These are phyloP conservation scores for Tribolium castaneum DNA, from an alignment of 1,140 invertebrate genomes.

Conservation along the genomic window DNA sequence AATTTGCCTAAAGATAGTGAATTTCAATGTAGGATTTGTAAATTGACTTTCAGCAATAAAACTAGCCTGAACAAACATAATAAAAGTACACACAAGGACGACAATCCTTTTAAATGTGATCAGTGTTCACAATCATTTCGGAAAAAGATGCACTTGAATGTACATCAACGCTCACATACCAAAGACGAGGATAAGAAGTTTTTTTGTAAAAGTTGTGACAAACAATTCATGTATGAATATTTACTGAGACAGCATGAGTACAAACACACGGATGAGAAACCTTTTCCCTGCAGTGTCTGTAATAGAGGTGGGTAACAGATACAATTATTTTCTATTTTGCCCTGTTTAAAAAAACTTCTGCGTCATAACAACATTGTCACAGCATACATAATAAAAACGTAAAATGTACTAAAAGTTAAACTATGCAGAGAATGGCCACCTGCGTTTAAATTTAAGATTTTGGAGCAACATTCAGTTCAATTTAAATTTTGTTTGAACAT, in stretches of 20 bases:
- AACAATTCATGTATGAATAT: slow-evolving; percentile 60
- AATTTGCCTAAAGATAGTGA: neutral
- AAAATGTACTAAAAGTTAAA: no score
- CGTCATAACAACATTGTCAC: no score
- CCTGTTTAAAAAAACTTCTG: no score
- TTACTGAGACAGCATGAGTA: slow-evolving; percentile 56
- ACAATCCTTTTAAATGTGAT: slow-evolving; percentile 49
- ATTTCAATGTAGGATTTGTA: slow-evolving; percentile 48
- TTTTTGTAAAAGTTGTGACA: slow-evolving; percentile 67
- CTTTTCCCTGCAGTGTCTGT: slow-evolving; percentile 60
- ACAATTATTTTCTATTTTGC: no score
- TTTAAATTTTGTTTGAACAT: no score
- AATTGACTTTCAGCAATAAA: slow-evolving; percentile 50
- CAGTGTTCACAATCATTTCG: slow-evolving; percentile 48
- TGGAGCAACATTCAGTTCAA: no score
- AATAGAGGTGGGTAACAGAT: slow-evolving; percentile 48
- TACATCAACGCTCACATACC: slow-evolving; percentile 52
- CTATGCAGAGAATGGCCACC: no score
- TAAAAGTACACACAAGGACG: slow-evolving; percentile 48
- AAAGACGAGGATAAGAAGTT: slow-evolving; percentile 64
- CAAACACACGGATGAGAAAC: slow-evolving; percentile 63
- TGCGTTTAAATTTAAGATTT: no score
- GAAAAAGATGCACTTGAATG: slow-evolving; percentile 50
- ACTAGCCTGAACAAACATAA: slow-evolving; percentile 48
- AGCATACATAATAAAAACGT: no score